A percentile compares a stretch with the other conserved stretches of the same genome.
Conservation (phyloP, 2,888 invertebrate species). For the Protodeltote pygarga region DNA sequence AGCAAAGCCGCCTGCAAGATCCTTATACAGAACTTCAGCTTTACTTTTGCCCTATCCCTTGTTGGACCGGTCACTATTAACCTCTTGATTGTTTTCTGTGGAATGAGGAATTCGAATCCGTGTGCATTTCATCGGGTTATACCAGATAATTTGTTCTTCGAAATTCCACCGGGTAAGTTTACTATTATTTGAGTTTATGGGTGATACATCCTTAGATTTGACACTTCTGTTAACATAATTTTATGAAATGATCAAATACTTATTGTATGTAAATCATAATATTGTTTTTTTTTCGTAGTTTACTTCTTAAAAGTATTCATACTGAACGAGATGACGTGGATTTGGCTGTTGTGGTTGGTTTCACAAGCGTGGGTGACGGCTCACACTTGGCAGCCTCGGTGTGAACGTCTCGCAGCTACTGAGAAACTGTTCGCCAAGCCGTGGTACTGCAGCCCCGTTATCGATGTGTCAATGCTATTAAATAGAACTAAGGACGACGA, state of each 20-base stretch:
- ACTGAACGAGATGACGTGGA: conserved; percentile 89
- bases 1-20: conserved; percentile 95
- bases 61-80: conserved; percentile 91
- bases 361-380: conserved; percentile 95
- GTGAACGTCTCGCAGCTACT: conserved; percentile 93
- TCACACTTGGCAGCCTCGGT: conserved; percentile 94
- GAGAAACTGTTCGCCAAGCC: conserved; percentile 94
- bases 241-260: background rate
- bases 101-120: conserved; percentile 88
- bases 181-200: background rate
- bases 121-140: conserved; percentile 90
- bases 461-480: conserved; percentile 94
- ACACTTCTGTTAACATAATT: too few relatives aligned
- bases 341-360: conserved; percentile 93
- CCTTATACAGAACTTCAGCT: conserved; percentile 95
- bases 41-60: conserved; percentile 93
- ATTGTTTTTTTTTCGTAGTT: conserved; percentile 56
- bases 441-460: conserved; percentile 93
- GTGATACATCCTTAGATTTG: background rate
- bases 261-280: background rate
- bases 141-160: conserved; percentile 95
- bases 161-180: conserved; percentile 89
- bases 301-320: conserved; percentile 85
- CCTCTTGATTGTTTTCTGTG: conserved; percentile 89
- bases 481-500: conserved; percentile 92